Percentiles rank a stretch among this genome's conserved stretches.
Conservation (phyloP, 2,888 invertebrate genomes). For the Tromatobia lineatoria region DNA sequence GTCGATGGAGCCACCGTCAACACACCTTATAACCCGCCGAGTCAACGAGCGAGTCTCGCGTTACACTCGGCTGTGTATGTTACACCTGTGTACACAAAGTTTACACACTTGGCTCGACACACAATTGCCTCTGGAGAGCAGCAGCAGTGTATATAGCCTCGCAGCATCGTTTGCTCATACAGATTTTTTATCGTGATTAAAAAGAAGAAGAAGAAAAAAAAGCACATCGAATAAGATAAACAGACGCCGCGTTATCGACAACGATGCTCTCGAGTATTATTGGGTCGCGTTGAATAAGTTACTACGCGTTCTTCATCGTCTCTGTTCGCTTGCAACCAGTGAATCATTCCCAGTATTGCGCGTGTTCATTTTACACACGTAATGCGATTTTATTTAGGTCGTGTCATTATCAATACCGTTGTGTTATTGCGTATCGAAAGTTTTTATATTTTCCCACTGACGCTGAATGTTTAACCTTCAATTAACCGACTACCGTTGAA, state of each 20-base stretch:
- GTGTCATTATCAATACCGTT: not conserved
- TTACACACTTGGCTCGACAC: constrained; percentile 44
- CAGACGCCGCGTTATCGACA: constrained; percentile 45
- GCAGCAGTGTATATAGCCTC: not conserved
- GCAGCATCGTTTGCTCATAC: constrained; percentile 50
- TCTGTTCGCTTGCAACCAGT: constrained; percentile 10
- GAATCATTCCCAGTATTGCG: constrained; percentile 52
- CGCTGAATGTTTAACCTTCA: not conserved
- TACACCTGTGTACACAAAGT: constrained; percentile 71
- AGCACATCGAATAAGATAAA: not conserved
- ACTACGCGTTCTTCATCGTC: constrained; percentile 22
- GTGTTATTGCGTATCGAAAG: constrained; percentile 53
- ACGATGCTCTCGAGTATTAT: constrained; percentile 30
- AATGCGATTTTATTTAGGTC: constrained; percentile 51
- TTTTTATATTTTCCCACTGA: constrained; percentile 52
- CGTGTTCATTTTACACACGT: constrained; percentile 27
- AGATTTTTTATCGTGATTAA: constrained; percentile 43
- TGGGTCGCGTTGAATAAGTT: constrained; percentile 36
- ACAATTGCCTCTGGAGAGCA: constrained; percentile 27
- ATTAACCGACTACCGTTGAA: not conserved
- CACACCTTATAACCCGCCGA: constrained; percentile 59
- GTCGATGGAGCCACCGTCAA: constrained; percentile 44
- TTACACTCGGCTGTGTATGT: constrained; percentile 50
- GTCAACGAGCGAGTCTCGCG: constrained; percentile 49
- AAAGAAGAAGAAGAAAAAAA: constrained; percentile 28